Evolutionary conservation across 2,113 vertebrate species (phyloP).

Genomic region (Pogonocichla stellata): DNA sequence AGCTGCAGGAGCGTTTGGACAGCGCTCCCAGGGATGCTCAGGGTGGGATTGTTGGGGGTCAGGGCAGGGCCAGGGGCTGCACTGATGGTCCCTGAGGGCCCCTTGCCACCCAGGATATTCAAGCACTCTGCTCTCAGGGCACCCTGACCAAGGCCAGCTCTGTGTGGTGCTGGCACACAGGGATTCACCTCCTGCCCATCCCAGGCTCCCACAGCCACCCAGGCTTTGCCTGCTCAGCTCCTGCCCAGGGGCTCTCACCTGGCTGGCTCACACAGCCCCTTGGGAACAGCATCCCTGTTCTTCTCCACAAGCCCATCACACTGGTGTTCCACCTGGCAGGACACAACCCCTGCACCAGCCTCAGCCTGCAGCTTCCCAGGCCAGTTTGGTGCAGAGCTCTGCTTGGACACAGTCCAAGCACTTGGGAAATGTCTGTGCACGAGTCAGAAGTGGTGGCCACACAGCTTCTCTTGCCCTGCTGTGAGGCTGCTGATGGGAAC

Average conservation of each 20-base stretch:
- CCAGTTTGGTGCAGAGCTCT: background rate
- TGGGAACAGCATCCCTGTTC: constrained; percentile 77
- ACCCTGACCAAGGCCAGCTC: background rate
- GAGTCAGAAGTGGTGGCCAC: background rate
- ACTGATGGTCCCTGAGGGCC: fast-evolving
- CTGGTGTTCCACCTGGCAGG: constrained; percentile 78
- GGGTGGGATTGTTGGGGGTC: background rate
- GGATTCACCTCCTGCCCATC: background rate
- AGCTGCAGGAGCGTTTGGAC: background rate
- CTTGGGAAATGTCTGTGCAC: background rate
- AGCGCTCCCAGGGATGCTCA: fast-evolving
- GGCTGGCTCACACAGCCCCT: constrained; percentile 83
- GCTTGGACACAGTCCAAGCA: background rate
- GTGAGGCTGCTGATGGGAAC: background rate
- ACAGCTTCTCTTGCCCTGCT: background rate
- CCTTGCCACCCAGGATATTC: background rate
- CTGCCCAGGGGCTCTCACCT: constrained; percentile 60
- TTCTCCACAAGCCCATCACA: constrained; percentile 80
- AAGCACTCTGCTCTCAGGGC: background rate
- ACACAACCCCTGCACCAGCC: background rate
- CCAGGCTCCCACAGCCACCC: background rate
- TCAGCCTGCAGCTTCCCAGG: background rate
- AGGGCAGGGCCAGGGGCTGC: fast-evolving
- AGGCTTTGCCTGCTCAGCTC: background rate
- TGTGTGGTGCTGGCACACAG: background rate